Percentiles rank a stretch among this genome's conserved stretches.
Conservation (phyloP, 1,140 invertebrate genomes). For the Temnothorax longispinosus region DNA sequence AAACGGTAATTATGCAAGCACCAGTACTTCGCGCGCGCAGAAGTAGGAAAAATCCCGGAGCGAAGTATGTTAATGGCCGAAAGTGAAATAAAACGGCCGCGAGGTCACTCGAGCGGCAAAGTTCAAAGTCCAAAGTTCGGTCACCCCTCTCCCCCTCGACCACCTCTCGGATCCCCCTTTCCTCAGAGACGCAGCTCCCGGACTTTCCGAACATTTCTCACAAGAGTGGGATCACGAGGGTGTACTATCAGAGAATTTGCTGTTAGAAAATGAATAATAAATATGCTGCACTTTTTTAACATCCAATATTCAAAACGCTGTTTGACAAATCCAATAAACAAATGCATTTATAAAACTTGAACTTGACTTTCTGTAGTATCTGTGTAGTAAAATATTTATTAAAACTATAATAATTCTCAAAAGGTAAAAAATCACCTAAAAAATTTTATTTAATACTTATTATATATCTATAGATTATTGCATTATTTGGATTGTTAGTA, state of each 20-base stretch:
- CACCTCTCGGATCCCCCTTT: slow-evolving; percentile 25
- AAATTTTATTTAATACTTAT: background rate
- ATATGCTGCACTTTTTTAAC: background rate
- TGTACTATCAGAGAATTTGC: slow-evolving; percentile 20
- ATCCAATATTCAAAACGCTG: background rate
- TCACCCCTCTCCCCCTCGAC: slow-evolving; percentile 13
- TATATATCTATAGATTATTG: background rate
- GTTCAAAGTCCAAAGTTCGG: slow-evolving; percentile 84
- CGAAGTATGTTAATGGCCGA: slow-evolving; percentile 84
- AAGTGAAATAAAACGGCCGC: slow-evolving; percentile 82
- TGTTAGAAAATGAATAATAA: slow-evolving; percentile 39
- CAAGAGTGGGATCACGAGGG: slow-evolving; percentile 34
- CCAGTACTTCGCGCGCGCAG: slow-evolving; percentile 51
- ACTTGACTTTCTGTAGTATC: background rate
- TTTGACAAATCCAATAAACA: background rate
- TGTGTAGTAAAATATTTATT: background rate
- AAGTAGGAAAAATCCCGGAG: slow-evolving; percentile 80
- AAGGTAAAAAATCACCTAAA: background rate
- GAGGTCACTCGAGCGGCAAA: slow-evolving; percentile 80
- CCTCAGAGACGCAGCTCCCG: slow-evolving; percentile 62
- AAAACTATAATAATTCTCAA: background rate
- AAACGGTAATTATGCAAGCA: slow-evolving; percentile 68
- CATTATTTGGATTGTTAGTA: background rate
- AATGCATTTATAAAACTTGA: background rate
- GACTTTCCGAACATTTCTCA: slow-evolving; percentile 71